Percentiles rank a stretch among this genome's conserved stretches.
These are phyloP conservation scores for Nanorana parkeri DNA, from an alignment of 2,113 vertebrate genomes.

Conservation along the genomic window DNA sequence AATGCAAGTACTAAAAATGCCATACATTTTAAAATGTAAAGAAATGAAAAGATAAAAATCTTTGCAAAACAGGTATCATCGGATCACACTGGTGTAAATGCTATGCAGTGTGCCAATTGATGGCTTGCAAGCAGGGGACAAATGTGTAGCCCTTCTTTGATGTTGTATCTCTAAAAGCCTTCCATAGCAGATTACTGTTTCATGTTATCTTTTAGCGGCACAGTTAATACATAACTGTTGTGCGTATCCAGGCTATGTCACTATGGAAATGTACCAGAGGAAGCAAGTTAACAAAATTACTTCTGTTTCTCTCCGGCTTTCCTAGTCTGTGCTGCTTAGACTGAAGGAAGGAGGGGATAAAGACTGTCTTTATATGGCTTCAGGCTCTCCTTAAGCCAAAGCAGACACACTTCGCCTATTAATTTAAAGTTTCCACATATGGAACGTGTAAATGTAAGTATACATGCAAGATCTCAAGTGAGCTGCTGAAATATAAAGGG, in stretches of 20 bases:
- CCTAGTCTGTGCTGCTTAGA: slow-evolving; percentile 58
- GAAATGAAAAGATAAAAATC: no score
- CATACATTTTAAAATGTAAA: no score
- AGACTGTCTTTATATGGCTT: slow-evolving; percentile 71
- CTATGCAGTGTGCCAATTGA: background rate
- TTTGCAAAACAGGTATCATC: no score
- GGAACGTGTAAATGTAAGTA: slow-evolving; percentile 57
- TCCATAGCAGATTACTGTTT: slow-evolving; percentile 2
- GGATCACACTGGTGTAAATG: no score
- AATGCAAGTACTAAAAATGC: no score
- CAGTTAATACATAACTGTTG: slow-evolving; percentile 31
- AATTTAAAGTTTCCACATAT: slow-evolving; percentile 63
- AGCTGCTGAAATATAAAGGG: slow-evolving; percentile 49
- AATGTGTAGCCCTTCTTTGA: background rate
- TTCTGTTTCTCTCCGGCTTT: slow-evolving; percentile 74
- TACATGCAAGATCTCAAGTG: slow-evolving; percentile 40
- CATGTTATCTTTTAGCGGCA: background rate
- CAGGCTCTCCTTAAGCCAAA: slow-evolving; percentile 65
- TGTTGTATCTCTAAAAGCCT: background rate
- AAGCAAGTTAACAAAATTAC: slow-evolving; percentile 73
- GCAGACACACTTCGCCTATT: slow-evolving; percentile 71
- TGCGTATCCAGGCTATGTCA: slow-evolving; percentile 52
- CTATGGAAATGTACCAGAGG: slow-evolving; percentile 75
- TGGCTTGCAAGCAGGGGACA: slow-evolving; percentile 1
- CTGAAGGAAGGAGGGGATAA: slow-evolving; percentile 65